These are phyloP conservation scores for Eleginops maclovinus DNA, from an alignment of 2,113 vertebrate genomes.

Conservation along the genomic window DNA sequence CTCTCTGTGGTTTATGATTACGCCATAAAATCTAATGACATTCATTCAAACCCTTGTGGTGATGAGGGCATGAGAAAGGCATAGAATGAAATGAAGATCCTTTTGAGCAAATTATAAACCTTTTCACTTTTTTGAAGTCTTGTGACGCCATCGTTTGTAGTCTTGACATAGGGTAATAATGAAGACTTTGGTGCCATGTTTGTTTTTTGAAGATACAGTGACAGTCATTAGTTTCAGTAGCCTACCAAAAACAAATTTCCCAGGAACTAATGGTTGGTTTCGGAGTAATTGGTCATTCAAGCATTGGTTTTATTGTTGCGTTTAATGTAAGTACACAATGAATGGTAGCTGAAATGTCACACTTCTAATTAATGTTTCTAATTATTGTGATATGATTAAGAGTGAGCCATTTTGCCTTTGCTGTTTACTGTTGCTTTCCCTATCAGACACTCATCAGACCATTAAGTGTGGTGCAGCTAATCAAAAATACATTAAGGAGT, in stretches of 20 bases:
- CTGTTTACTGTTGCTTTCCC: background rate
- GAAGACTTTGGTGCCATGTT: background rate
- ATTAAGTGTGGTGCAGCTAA: background rate
- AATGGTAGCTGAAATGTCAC: background rate
- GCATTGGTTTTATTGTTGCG: background rate
- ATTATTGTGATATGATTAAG: background rate
- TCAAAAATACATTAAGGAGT: background rate
- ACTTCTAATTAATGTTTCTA: background rate
- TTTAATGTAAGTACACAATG: background rate
- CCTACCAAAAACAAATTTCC: background rate
- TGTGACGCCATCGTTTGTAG: background rate
- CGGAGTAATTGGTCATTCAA: background rate
- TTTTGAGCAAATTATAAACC: background rate
- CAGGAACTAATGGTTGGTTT: background rate
- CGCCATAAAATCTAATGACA: constrained; percentile 59
- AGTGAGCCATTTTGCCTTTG: background rate
- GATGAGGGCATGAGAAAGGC: constrained; percentile 6
- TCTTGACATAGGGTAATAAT: background rate
- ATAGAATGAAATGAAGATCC: background rate
- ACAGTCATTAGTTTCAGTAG: background rate
- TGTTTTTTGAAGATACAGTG: background rate
- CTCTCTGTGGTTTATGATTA: constrained; percentile 66
- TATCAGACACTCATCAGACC: background rate
- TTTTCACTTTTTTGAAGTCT: background rate
- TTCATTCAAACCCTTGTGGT: constrained; percentile 43